A percentile compares a stretch with the other conserved stretches of the same genome.
Evolutionary conservation across 2,113 vertebrate species (phyloP).

Genomic region (Paradoxurus hermaphroditus): DNA sequence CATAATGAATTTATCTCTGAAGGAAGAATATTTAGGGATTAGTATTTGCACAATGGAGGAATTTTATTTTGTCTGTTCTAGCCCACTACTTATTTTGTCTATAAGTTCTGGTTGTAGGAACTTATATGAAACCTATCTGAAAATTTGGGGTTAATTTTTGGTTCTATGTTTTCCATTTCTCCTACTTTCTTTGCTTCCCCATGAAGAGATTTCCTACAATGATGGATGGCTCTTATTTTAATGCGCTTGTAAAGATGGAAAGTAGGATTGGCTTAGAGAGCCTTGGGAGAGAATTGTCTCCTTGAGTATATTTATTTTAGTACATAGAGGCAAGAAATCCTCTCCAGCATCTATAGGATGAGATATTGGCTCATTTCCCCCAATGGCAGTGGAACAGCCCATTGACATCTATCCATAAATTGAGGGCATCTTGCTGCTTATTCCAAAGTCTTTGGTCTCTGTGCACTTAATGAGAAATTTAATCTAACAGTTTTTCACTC

Average conservation of each 20-base stretch:
- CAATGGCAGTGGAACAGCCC: background rate
- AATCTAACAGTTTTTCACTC: background rate
- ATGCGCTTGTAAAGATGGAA: background rate
- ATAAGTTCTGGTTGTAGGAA: background rate
- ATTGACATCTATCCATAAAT: conserved; percentile 21
- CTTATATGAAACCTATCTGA: background rate
- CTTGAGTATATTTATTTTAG: conserved; percentile 8
- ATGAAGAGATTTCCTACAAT: background rate
- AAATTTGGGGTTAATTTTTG: background rate
- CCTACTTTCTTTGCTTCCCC: background rate
- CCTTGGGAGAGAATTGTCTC: background rate
- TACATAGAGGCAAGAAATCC: background rate
- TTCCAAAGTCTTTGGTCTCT: conserved; percentile 36
- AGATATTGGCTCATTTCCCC: conserved; percentile 16
- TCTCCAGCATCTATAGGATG: background rate
- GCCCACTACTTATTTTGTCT: background rate
- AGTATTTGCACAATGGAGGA: background rate
- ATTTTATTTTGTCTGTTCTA: background rate
- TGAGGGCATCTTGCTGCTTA: conserved; percentile 1
- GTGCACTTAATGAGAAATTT: conserved; percentile 51
- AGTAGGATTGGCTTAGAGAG: background rate
- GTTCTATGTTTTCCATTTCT: background rate
- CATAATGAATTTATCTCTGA: background rate
- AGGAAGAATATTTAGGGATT: background rate
- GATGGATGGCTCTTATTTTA: background rate